Conservation (phyloP, 2,888 invertebrate genomes). For the Lasioglossum morio region DNA sequence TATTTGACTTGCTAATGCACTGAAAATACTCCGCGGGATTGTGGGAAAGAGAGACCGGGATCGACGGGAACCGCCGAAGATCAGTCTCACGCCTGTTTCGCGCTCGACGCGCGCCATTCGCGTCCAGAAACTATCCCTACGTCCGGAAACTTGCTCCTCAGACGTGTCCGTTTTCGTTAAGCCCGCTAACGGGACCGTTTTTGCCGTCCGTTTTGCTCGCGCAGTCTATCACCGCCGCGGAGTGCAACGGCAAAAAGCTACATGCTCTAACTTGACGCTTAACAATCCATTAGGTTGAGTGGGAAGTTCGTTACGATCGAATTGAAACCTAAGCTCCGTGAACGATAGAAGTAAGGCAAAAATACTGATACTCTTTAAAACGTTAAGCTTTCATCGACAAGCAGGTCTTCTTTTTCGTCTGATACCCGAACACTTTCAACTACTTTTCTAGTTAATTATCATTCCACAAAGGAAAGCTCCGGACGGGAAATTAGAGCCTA, state of each 20-base stretch:
- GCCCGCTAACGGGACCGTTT: background rate
- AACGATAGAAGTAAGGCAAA: background rate
- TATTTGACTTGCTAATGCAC: slow-evolving; percentile 81
- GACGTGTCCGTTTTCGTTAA: slow-evolving; percentile 1
- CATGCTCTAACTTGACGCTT: background rate
- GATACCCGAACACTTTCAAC: no score
- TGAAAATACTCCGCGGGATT: slow-evolving; percentile 76
- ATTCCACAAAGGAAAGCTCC: no score
- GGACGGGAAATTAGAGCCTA: no score
- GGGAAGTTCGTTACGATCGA: background rate
- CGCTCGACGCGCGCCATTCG: slow-evolving; percentile 17
- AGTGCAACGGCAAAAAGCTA: background rate
- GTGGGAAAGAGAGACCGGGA: slow-evolving; percentile 56
- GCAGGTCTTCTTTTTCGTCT: background rate
- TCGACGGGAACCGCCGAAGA: slow-evolving; percentile 68
- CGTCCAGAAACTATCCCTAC: slow-evolving; percentile 1
- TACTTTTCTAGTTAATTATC: no score
- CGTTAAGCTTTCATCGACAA: background rate
- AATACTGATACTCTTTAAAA: background rate
- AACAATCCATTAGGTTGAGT: background rate
- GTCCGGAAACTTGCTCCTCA: background rate
- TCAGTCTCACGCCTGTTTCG: slow-evolving; percentile 57
- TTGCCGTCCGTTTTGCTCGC: background rate
- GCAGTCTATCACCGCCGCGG: background rate
- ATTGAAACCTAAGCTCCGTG: background rate